A percentile compares a stretch with the other conserved stretches of the same genome.
Conservation (phyloP, 1,140 invertebrate species). For the Sinonovacula constricta region DNA sequence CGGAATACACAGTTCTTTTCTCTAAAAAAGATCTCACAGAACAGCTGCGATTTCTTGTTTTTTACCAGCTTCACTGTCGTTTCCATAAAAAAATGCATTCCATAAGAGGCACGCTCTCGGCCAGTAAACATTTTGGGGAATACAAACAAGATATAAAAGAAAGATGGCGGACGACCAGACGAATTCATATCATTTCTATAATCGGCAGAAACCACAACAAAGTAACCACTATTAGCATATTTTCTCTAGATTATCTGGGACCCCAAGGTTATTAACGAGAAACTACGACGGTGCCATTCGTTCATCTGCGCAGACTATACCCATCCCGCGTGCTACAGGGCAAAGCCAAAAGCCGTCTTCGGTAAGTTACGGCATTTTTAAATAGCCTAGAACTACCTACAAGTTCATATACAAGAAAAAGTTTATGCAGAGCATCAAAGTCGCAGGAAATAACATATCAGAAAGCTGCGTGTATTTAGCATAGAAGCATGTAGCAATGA, state of each 20-base stretch:
- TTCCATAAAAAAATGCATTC: too few species aligned
- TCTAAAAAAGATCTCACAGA: too few species aligned
- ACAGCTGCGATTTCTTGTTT: too few species aligned
- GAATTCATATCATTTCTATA: too few species aligned
- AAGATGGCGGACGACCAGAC: too few species aligned
- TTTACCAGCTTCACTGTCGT: too few species aligned
- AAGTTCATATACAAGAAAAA: background rate
- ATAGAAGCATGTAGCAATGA: background rate
- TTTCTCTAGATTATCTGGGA: slow-evolving; percentile 27
- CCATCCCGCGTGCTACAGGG: slow-evolving; percentile 7
- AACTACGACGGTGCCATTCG: slow-evolving; percentile 23
- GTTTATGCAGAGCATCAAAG: background rate
- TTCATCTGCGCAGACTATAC: slow-evolving; percentile 22
- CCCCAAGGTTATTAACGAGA: slow-evolving; percentile 14
- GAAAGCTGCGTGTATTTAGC: background rate
- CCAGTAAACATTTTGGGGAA: too few species aligned
- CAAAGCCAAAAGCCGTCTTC: slow-evolving; percentile 24
- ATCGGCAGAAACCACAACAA: background rate
- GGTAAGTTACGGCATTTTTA: slow-evolving; percentile 2
- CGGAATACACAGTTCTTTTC: too few species aligned
- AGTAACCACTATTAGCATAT: background rate
- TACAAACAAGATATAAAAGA: too few species aligned
- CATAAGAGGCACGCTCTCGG: too few species aligned
- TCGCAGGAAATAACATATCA: background rate
- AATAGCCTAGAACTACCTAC: background rate